Base-by-base conservation (phyloP, 2,888 invertebrate genomes). In the Cosmia trapezina region DNA sequence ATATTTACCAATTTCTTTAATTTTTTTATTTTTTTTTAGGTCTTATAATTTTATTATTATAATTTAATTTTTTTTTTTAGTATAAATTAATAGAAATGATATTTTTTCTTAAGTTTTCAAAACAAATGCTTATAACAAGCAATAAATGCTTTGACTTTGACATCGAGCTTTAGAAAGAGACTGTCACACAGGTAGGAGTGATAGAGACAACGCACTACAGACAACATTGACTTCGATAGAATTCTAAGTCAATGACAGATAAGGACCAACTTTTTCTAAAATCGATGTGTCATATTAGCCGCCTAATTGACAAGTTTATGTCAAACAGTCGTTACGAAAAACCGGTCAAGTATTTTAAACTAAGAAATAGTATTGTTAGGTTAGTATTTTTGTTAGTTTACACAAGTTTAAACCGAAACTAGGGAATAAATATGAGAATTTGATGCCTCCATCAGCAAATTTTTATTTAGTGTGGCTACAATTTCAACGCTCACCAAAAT, bases 311-410 rank as follows among this genome's bases (percentile, higher is more conserved):
- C 33, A 28, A 11, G 8, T 14, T n/a, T 45, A 49, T 37, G 22
- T n/a, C 47, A 9, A 66, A 51, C 57, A 73, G 54, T 66, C 3
- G 14, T 85, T 84, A 75, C 51, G 4, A 84, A 84, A 83, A 85
- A 76, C 86, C 85, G 84, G 84, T 84, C 84, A 84, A 84, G 81
- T n/a, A 9, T 66, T 9, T 9, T 47, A 53, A 70, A 63, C 51
- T 79, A 64, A 57, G 45, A 73, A 9, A 61, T 41, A 41, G 41
- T 41, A 37, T 6, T 6, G 37, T 37, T 43, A 43, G 43, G n/a
- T 74, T 63, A 67, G 19, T 54, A 67, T 8, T 60, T 37, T 43
- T 60, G 33, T 61, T 67, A 76, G 14, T 60, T 1, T 53, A 22
- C 9, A 63, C n/a, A 37, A 14, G 4, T 22, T 22, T 60, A 45